These are phyloP conservation scores for Lutraria rhynchaena DNA, from an alignment of 1,140 invertebrate species.

Conservation along the genomic window DNA sequence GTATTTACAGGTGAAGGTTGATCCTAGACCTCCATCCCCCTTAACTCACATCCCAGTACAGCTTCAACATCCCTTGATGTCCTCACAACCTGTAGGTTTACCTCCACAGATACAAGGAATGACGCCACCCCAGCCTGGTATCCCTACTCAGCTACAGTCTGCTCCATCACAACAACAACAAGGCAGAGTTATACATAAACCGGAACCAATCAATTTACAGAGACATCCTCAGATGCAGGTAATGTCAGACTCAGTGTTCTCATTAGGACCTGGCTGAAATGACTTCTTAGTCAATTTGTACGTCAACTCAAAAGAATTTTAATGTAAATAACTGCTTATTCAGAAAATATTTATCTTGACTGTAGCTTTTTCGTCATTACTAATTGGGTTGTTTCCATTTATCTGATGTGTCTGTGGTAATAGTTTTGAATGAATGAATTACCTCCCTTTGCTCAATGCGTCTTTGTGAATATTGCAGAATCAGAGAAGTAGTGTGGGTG, in stretches of 20 bases:
- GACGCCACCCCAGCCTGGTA: background rate
- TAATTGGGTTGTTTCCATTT: no score
- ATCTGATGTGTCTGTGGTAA: no score
- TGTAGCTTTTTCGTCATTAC: no score
- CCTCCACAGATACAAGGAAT: constrained; percentile 4
- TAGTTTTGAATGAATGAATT: no score
- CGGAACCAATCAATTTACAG: constrained; percentile 23
- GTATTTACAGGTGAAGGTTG: constrained; percentile 34
- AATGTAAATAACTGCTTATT: no score
- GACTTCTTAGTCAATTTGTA: no score
- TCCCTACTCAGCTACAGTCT: constrained; percentile 5
- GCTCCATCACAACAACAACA: background rate
- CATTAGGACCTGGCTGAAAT: no score
- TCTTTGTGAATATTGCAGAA: constrained; percentile 1
- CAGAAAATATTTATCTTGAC: no score
- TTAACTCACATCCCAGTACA: constrained; percentile 9
- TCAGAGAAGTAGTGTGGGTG: constrained; percentile 23
- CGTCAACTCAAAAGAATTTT: no score
- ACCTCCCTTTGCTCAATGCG: no score
- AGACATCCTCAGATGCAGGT: background rate
- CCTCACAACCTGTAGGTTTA: background rate
- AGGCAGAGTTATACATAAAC: constrained; percentile 41
- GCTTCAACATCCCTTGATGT: constrained; percentile 38
- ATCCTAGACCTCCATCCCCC: constrained; percentile 34
- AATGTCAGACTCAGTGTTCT: no score